A percentile compares a stretch with the other conserved stretches of the same genome.
Evolutionary conservation across 2,888 invertebrate species (phyloP).

Genomic region (Rotaria socialis): DNA sequence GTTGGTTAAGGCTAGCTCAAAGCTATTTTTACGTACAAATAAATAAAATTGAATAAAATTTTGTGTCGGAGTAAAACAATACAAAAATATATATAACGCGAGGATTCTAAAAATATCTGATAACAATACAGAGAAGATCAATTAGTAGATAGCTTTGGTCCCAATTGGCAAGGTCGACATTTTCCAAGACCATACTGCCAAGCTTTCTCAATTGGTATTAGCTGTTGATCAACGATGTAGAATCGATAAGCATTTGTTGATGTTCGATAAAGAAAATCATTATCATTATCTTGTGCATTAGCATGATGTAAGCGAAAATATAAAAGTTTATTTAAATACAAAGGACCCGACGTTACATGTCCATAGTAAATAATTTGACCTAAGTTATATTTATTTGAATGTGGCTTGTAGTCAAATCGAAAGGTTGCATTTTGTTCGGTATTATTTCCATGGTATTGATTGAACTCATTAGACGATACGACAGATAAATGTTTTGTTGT

Average conservation of each 20-base stretch:
- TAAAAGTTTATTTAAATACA: background rate
- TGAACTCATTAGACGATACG: background rate
- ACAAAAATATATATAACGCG: background rate
- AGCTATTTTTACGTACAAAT: too few species aligned
- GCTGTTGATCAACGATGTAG: background rate
- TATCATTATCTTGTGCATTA: background rate
- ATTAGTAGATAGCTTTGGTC: background rate
- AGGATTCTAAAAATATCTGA: background rate
- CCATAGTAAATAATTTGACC: background rate
- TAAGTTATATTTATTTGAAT: slow-evolving; percentile 3
- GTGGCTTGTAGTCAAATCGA: background rate
- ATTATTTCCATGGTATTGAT: background rate
- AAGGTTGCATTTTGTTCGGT: background rate
- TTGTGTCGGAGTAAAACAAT: background rate
- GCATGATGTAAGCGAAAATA: background rate
- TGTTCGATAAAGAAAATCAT: background rate
- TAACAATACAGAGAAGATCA: background rate
- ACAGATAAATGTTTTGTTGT: background rate
- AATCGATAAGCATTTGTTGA: background rate
- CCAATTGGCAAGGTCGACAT: background rate
- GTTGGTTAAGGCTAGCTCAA: too few species aligned
- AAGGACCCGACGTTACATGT: too few species aligned
- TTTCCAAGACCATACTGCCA: background rate
- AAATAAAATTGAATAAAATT: too few species aligned
- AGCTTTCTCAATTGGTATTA: background rate